These are phyloP conservation scores for Crotalus horridus DNA, from an alignment of 2,113 vertebrate genomes.

Conservation along the genomic window DNA sequence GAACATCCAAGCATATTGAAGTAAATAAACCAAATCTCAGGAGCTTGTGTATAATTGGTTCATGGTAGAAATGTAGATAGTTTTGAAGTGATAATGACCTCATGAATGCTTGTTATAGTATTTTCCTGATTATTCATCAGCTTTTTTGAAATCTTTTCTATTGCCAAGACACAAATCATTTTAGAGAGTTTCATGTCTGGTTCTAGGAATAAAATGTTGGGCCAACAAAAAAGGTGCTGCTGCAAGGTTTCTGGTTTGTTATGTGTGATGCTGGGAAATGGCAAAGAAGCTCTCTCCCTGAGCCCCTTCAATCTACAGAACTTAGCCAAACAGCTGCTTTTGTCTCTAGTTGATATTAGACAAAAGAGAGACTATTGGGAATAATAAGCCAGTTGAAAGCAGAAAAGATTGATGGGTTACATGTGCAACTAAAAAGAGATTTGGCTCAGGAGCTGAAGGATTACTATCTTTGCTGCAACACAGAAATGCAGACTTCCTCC, in stretches of 20 bases:
- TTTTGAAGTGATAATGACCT: conserved; percentile 13
- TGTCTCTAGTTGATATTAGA: not conserved
- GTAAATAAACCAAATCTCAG: not conserved
- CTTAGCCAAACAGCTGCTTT: conserved; percentile 61
- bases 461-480: not conserved
- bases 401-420: not conserved
- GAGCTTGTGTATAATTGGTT: not conserved
- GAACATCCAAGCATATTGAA: conserved; percentile 25
- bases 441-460: not conserved
- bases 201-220: not conserved
- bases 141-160: not conserved
- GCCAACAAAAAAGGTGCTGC: not conserved
- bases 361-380: conserved; percentile 2
- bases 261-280: conserved; percentile 21
- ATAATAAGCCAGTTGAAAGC: not conserved
- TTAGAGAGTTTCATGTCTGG: not conserved
- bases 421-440: not conserved
- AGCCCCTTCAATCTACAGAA: not conserved
- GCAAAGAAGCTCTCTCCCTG: not conserved
- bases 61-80: not conserved
- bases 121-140: not conserved
- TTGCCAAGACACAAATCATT: not conserved
- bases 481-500: not conserved
- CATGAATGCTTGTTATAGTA: not conserved
- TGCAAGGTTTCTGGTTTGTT: not conserved